Evolutionary conservation across 2,113 vertebrate genomes (phyloP), one percentile per base, ranked within the genome.

Genomic region (Mesembrinibis cayennensis): DNA sequence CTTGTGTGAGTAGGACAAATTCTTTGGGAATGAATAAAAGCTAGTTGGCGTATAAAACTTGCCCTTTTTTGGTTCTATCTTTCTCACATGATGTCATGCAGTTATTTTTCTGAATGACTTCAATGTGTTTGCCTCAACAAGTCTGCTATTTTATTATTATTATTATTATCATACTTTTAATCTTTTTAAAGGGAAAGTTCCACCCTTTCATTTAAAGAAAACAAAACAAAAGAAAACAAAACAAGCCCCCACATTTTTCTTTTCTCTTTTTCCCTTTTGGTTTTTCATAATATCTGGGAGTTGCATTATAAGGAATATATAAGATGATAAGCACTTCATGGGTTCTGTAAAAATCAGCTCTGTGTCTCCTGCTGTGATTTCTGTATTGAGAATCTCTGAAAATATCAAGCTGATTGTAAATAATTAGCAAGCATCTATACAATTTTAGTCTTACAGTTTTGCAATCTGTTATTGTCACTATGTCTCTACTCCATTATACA

Each of bases 61-160:
- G 67, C 40, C 96, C 95, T 97, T 97, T 95, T 97, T 97, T 97
- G 97, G 95, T 96, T 96, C 94, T 92, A 0, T 95, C 85, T 95
- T 96, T 96, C 87, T 94, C 88, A 91, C 79, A 97, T 97, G 92
- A 97, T 97, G 82, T 97, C 90, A 97, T 94, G 55, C 80, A 74
- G 82, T 89, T 96, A 94, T 96, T 97, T 96, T 97, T 93, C 90
- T 97, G 96, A 96, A 97, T 92, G 71, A 97, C 91, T 97, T 95
- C 94, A 97, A 94, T 86, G 90, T 86, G 82, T 96, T 92, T 90
- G 92, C 82, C 90, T 93, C 85, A 87, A 95, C 95, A 92, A 92
- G 94, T 87, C 88, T 86, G 85, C 71, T 95, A 36, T 72, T 89
- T 82, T 85, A 36, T 80, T 82, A 78, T 69, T 77, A 78, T 69